Conservation (phyloP, 2,113 vertebrate genomes). For the Silurus asotus region DNA sequence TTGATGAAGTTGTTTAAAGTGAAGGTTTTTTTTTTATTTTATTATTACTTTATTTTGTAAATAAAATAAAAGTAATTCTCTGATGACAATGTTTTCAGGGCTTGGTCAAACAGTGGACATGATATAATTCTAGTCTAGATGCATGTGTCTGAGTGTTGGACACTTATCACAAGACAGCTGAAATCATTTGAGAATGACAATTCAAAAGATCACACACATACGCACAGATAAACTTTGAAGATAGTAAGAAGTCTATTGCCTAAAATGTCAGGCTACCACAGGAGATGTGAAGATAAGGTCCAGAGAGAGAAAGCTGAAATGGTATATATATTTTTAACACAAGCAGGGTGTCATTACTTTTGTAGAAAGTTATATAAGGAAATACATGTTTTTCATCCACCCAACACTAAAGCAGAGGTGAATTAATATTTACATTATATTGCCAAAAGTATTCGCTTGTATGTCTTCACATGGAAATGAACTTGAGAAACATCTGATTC, state of each 20-base stretch:
- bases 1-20: too few species aligned
- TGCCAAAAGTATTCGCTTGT: too few species aligned
- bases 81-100: background rate
- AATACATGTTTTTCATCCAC: constrained; percentile 7
- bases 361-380: constrained; percentile 10
- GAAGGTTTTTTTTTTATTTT: too few species aligned
- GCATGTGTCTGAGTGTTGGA: constrained; percentile 7
- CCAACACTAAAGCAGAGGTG: background rate
- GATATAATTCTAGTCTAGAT: background rate
- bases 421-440: background rate
- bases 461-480: too few species aligned
- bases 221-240: constrained; percentile 37
- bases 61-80: constrained; percentile 27
- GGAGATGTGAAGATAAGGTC: constrained; percentile 41
- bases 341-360: constrained; percentile 1
- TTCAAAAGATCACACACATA: constrained; percentile 25
- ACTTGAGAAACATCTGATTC: too few species aligned
- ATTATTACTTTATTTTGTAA: constrained; percentile 8
- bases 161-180: constrained; percentile 35
- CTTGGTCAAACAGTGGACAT: constrained; percentile 6
- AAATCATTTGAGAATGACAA: constrained; percentile 1
- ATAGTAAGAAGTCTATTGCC: constrained; percentile 15
- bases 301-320: constrained; percentile 16
- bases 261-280: constrained; percentile 34
- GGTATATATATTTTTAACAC: constrained; percentile 36